Base-by-base conservation (phyloP, 2,888 invertebrate species). In the Listrodromus nycthemerus region DNA sequence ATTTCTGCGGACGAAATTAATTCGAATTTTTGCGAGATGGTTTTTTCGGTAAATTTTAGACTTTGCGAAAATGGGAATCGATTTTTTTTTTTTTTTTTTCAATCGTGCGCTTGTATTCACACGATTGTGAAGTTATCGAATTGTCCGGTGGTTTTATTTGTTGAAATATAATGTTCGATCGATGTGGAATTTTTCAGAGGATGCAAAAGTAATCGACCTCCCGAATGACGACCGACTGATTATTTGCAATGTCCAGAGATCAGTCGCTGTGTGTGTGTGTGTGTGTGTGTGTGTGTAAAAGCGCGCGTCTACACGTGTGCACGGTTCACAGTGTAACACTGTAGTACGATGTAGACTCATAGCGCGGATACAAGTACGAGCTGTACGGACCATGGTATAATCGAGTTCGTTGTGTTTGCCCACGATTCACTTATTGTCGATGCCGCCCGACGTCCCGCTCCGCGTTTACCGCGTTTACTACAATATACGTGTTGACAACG, bases 281-380 rank as follows among this genome's bases (percentile, higher is more conserved):
- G 41, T 69, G 37, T 58, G 55, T 61, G 37, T 67, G 16, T 45
- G 41, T 69, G 37, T 58, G 55, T 61, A 58, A 61, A 45, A 13
- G 19, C 48, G 67, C 58, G 61, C 69, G 19, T 63, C 66, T 52
- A 82, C 84, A 84, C 82, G 84, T 84, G 84, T 79, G 66, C 55
- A 76, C 41, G 21, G 21, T 48, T 71, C 48, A 67, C 52, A 70
- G 80, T 80, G 80, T 65, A 52, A 74, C 73, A 58, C 63, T 77
- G 66, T 81, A 75, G 71, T 27, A 33, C 37, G 19, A 27, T 55
- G 30, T 61, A 30, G 16, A 61, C 1, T 27, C 30, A 61, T 27
- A 61, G 61, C 58, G 48, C 67, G 58, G 70, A 79, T 75, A 10
- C 45, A 55, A 55, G 52, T 41, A 16, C 55, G 16, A 80, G 50